Conservation (phyloP, 2,797 vertebrate species). For the Tenualosa ilisha region DNA sequence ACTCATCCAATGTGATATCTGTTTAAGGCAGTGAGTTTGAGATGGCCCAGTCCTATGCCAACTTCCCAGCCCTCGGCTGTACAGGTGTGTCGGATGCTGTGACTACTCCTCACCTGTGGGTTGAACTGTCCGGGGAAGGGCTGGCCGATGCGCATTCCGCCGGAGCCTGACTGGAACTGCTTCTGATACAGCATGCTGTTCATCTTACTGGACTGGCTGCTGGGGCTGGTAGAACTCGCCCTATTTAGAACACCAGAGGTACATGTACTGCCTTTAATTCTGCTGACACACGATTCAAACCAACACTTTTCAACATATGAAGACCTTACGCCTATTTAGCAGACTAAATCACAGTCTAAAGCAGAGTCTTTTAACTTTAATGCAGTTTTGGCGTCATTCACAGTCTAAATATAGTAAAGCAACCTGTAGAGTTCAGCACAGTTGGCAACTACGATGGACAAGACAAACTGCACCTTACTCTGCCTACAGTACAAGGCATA, state of each 20-base stretch:
- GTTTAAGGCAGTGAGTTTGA: too few species aligned
- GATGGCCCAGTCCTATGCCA: background rate
- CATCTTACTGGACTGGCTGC: slow-evolving; percentile 96
- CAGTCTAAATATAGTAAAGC: too few species aligned
- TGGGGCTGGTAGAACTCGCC: slow-evolving; percentile 96
- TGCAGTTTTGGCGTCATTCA: background rate
- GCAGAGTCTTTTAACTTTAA: too few species aligned
- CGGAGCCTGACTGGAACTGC: slow-evolving; percentile 89
- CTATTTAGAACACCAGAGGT: slow-evolving; percentile 68
- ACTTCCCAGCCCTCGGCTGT: background rate
- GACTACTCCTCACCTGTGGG: slow-evolving; percentile 82
- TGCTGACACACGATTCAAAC: background rate
- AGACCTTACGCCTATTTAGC: too few species aligned
- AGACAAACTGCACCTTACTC: too few species aligned
- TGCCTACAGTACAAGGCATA: too few species aligned
- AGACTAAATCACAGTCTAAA: too few species aligned
- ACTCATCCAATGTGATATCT: too few species aligned
- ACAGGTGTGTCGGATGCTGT: background rate
- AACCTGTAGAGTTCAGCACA: too few species aligned
- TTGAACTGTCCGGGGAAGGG: slow-evolving; percentile 95
- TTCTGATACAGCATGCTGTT: slow-evolving; percentile 98
- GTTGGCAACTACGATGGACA: too few species aligned
- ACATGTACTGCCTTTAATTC: background rate
- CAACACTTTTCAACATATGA: too few species aligned
- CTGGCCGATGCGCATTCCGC: slow-evolving; percentile 88